Evolutionary conservation across 30 jellyfish, hydroid and myxozoan genomes (phyloP), one percentile per base, ranked within the genome.

Genomic region (Phacellophora camtschatica): DNA sequence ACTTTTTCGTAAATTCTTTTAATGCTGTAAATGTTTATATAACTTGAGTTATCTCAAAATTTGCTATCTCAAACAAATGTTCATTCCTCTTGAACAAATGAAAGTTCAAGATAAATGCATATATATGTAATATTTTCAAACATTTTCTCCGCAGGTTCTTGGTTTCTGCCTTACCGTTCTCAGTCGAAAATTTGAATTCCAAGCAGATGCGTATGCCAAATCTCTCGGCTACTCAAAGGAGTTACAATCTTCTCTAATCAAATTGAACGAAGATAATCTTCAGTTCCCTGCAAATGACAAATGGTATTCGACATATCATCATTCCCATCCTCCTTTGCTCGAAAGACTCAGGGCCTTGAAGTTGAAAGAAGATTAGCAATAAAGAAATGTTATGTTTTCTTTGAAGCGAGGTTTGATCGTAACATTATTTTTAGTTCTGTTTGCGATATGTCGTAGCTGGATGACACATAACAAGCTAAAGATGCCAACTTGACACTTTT

Each of bases 271-370:
- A 54, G 97, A 87, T 18, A 93, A 93, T 61, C 97, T 93, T 46
- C 94, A 93, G 66, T 93, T 93, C 83, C 99, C 99, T 23, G 96
- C 69, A 18, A 70, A 76, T 39, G 99, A 93, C 80, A 78, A 45
- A 33, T 76, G 87, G 66, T 93, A 85, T 33, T 93, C 99, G 19
- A 76, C 96, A n/a, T 86, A 86, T 37, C 97, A 93, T 43, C 89
- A 93, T 69, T 93, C 99, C 10, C 99, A 93, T 64, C 99, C 99
- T 5, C 99, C 99, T 2, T 31, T 93, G 77, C 88, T 93, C 30
- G 97, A 93, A 34, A 55, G 99, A 42, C 90, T 93, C 32, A 48
- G 92, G 36, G 98, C 96, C 9, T 68, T 92, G 78, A 77, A 87
- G 43, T 35, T 86, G 64, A 85, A 85, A 41, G 59, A 74, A 65